These are phyloP conservation scores for Tauraco erythrolophus DNA, from an alignment of 2,113 vertebrate genomes.

Conservation along the genomic window DNA sequence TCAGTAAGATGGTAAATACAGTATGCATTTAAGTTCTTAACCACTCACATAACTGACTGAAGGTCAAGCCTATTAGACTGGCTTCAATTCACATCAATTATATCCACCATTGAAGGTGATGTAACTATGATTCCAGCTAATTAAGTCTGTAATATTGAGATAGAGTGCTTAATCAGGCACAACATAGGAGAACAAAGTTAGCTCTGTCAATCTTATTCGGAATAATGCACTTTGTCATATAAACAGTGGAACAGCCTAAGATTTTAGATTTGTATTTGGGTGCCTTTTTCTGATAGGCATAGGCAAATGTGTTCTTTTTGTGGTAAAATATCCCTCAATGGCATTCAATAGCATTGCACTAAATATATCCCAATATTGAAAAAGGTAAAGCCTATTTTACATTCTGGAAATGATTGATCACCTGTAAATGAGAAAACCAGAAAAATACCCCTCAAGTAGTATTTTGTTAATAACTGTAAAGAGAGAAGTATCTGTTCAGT, in stretches of 20 bases:
- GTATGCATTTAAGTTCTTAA: background rate
- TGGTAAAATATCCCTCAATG: background rate
- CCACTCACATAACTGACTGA: slow-evolving; percentile 16
- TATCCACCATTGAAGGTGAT: slow-evolving; percentile 50
- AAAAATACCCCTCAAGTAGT: background rate
- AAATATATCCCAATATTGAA: background rate
- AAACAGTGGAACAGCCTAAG: background rate
- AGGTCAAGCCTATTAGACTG: slow-evolving; percentile 54
- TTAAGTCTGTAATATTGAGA: slow-evolving; percentile 55
- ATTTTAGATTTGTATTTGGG: background rate
- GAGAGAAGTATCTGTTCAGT: background rate
- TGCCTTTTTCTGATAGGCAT: background rate
- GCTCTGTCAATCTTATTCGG: slow-evolving; percentile 45
- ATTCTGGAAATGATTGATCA: background rate
- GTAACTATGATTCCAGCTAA: slow-evolving; percentile 61
- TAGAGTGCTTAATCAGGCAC: slow-evolving; percentile 53
- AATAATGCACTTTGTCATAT: slow-evolving; percentile 27
- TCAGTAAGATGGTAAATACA: background rate
- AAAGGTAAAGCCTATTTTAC: background rate
- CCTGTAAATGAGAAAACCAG: background rate
- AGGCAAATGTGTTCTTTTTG: background rate
- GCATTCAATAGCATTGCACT: background rate
- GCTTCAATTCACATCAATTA: slow-evolving; percentile 66
- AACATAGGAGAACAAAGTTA: slow-evolving; percentile 45
- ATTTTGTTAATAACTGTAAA: background rate